Percentiles rank a stretch among this genome's conserved stretches.
Conservation (phyloP, 2,888 invertebrate species). For the Crematogaster levior region DNA sequence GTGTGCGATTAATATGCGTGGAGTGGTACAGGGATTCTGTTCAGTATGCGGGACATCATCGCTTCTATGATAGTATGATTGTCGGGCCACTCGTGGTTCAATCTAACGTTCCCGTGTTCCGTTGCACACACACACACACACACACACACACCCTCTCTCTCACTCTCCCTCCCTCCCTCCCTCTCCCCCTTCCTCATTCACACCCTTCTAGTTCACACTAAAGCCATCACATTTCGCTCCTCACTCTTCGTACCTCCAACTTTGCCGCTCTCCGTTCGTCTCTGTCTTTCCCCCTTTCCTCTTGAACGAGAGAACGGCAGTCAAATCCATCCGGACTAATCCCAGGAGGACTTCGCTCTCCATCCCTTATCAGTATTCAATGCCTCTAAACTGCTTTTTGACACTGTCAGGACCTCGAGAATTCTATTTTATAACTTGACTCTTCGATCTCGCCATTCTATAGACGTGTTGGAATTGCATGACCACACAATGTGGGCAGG, state of each 20-base stretch:
- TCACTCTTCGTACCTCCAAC: conserved; percentile 10
- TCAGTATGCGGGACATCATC: conserved; percentile 82
- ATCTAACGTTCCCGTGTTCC: conserved; percentile 67
- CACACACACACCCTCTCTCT: no score
- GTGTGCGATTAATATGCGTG: conserved; percentile 81
- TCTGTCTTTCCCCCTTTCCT: conserved; percentile 19
- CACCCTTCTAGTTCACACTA: conserved; percentile 16
- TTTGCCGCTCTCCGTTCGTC: neutral
- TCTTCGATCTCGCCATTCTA: conserved; percentile 58
- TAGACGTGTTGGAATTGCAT: conserved; percentile 32
- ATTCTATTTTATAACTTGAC: conserved; percentile 77
- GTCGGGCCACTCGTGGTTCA: conserved; percentile 76
- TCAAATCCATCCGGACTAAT: conserved; percentile 74
- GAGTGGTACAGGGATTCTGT: conserved; percentile 67
- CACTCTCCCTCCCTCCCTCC: conserved; percentile 25
- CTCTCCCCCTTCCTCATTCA: conserved; percentile 23
- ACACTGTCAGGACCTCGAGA: conserved; percentile 69
- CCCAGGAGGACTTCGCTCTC: conserved; percentile 59
- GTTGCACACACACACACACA: no score
- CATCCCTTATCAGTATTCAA: conserved; percentile 78
- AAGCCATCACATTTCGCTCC: conserved; percentile 3
- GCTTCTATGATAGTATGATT: conserved; percentile 81
- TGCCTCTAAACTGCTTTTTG: conserved; percentile 77
- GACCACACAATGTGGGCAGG: neutral
- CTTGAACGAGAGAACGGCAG: conserved; percentile 38